Percentiles rank a stretch among this genome's conserved stretches.
phyloP scores from a whole-genome alignment of 1,140 invertebrate species.

The Heliconius congener region DNA sequence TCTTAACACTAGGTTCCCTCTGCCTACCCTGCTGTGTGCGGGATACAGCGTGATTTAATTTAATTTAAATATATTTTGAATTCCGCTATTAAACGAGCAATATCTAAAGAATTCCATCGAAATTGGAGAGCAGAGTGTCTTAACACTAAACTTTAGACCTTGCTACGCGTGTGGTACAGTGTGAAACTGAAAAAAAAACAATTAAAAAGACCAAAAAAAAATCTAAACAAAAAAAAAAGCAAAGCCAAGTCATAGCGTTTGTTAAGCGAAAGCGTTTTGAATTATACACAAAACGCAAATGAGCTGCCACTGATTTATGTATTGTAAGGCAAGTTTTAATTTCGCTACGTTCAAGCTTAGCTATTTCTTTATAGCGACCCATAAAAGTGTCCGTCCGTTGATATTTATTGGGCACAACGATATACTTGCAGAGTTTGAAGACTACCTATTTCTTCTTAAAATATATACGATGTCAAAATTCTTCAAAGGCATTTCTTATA shows the following conservation, averaged over 20 bases:
- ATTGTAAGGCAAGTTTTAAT: slow-evolving; percentile 55
- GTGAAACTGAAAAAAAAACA: not conserved
- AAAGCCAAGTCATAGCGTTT: slow-evolving; percentile 18
- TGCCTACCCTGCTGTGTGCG: no score
- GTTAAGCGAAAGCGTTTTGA: slow-evolving; percentile 16
- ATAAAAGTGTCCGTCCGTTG: slow-evolving; percentile 50
- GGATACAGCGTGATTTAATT: no score
- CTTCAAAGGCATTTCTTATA: not conserved
- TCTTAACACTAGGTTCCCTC: no score
- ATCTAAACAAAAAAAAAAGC: not conserved
- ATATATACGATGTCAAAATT: slow-evolving; percentile 3
- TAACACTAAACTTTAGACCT: no score
- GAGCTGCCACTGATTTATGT: slow-evolving; percentile 48
- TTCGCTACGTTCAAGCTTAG: slow-evolving; percentile 45
- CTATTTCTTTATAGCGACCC: slow-evolving; percentile 51
- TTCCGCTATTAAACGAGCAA: no score
- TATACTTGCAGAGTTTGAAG: not conserved
- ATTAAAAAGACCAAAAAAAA: not conserved
- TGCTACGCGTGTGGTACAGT: no score
- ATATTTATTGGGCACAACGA: slow-evolving; percentile 47
- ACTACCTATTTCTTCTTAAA: slow-evolving; percentile 4
- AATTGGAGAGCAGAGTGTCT: no score
- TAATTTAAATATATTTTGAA: no score
- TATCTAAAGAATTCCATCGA: no score
- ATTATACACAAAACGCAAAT: slow-evolving; percentile 25